Evolutionary conservation across 1,140 invertebrate genomes (phyloP), one percentile per base, ranked within the genome.

Genomic region (Leptonema lineaticorne): DNA sequence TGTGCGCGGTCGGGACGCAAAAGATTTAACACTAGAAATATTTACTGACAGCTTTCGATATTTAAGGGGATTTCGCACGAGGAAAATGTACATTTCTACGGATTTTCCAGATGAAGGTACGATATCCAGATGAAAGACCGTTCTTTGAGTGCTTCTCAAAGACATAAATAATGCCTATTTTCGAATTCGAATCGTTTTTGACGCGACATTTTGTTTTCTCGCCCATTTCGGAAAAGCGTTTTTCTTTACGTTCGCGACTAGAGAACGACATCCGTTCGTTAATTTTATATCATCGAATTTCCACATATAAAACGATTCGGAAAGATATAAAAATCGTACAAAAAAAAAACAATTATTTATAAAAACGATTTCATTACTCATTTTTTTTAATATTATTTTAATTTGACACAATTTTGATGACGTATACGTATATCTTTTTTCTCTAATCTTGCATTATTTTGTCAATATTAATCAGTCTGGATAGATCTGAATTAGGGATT

Each of bases 11-110:
- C 5, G 8, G 37, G 20, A n/a, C 4, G 24, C 28, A 26, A n/a
- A 27, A 16, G 62, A 50, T 64, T 64, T 64, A 64, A 68, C 22
- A 48, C 53, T 29, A 11, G 9, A 50, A 56, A 69, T 69, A 30
- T 72, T 72, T 69, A 69, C 63, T 72, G 70, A 69, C 67, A 72
- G 45, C 48, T 67, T 27, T 68, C 69, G 45, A 69, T 69, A 60
- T 72, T 72, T 71, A 60, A 69, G 58, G 41, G 57, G 29, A 67
- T 67, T 63, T 53, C 57, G 60, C 33, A 68, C 29, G 16, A 20
- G 26, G 22, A 50, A 62, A 62, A 62, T 62, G 59, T 62, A 45
- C 62, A 46, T 71, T 68, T 65, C 56, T 48, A 65, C 37, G 57
- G 18, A 68, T 67, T 68, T 67, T 2, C 26, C n/a, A 71, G 67